Conservation (phyloP, 2,888 invertebrate genomes). For the Buathra laborator region DNA sequence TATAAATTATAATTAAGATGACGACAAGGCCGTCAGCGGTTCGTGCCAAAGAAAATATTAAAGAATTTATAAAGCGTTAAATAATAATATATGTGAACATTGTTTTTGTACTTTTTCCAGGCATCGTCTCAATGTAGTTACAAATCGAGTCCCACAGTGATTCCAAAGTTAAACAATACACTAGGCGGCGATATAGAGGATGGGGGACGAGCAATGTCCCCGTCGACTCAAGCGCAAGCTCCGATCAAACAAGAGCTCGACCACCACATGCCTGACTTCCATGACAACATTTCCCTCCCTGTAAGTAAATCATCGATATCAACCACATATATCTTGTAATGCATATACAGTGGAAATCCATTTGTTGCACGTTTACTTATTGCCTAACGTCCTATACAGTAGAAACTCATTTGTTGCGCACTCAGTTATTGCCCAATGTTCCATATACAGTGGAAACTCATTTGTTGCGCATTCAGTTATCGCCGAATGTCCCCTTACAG, state of each 20-base stretch:
- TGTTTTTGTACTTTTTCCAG: conserved; percentile 81
- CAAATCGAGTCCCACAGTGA: conserved; percentile 87
- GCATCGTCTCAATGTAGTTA: conserved; percentile 89
- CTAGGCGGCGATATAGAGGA: conserved; percentile 86
- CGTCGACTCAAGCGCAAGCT: conserved; percentile 86
- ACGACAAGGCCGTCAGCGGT: too few species aligned
- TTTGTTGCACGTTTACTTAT: too few species aligned
- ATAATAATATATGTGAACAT: conserved; percentile 34
- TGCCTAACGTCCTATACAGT: too few species aligned
- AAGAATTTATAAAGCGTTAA: neutral
- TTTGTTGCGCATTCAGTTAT: too few species aligned
- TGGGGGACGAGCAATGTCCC: conserved; percentile 87
- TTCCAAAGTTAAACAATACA: conserved; percentile 89
- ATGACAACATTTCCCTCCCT: conserved; percentile 85
- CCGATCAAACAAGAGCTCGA: conserved; percentile 89
- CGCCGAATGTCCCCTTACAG: too few species aligned
- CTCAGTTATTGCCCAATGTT: too few species aligned
- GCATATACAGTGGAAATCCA: too few species aligned
- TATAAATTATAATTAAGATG: too few species aligned
- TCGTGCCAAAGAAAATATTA: too few species aligned
- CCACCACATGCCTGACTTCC: conserved; percentile 86
- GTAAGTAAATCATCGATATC: conserved; percentile 76
- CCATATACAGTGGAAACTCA: too few species aligned
- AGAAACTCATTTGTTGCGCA: too few species aligned
- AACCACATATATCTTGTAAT: neutral